Evolutionary conservation across 2,797 vertebrate species (phyloP), one percentile per base, ranked within the genome.

Genomic region (Anisognathus igniventris): DNA sequence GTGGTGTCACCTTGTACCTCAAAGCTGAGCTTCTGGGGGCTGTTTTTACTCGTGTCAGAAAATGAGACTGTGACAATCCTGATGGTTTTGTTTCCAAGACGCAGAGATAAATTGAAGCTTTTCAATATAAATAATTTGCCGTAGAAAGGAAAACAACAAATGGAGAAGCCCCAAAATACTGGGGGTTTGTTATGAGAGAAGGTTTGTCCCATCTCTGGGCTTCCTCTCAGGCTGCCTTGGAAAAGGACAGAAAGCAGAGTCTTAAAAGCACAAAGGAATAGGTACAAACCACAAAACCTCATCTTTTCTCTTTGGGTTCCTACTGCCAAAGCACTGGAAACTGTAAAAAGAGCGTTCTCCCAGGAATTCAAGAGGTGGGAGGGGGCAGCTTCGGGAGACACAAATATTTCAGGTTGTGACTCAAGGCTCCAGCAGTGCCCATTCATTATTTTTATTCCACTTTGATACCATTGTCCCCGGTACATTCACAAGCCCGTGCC

Each of bases 381-480:
- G 61, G 86, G 7, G 80, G 90, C 80, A 83, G 50, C 14, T 51
- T 35, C 5, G 22, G 87, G 57, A 79, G 50, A 47, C 47, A 74
- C 73, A 75, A 94, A 61, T 56, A 78, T 75, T 89, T 47, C 83
- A 84, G 92, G 95, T 86, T 68, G 88, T 96, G 95, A 95, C 60
- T 94, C 93, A 78, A 22, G 0, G 47, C 83, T 78, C 70, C 66
- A 53, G 65, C 80, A 68, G 39, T 54, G 72, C 88, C 94, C 96
- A 97, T 97, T 97, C 96, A 96, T 92, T 96, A 95, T 93, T 96
- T 93, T 93, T 23, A 96, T 94, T 94, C 91, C 89, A 20, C 90
- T 88, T 80, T 78, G 93, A 95, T 87, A 88, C 83, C 39, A 62
- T 92, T 95, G 84, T 90, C 94, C 92, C 82, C 3, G 35, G n/a